A percentile compares a stretch with the other conserved stretches of the same genome.
Conservation (phyloP, 2,113 vertebrate species). For the human (Homo sapiens) region DNA sequence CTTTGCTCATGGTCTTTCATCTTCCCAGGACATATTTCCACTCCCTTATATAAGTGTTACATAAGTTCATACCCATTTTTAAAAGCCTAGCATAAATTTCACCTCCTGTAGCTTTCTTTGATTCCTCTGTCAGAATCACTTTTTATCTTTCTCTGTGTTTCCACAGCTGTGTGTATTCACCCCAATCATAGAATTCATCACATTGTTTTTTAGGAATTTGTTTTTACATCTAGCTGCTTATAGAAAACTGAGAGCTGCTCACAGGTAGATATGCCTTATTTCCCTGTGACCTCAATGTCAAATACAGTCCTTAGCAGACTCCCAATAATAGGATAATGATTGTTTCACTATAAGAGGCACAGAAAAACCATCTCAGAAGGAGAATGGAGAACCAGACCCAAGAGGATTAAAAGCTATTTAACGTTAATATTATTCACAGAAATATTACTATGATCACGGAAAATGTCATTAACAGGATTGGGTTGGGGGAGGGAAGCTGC, state of each 20-base stretch:
- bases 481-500: not conserved
- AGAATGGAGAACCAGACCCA: not conserved
- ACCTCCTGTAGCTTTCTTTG: not conserved
- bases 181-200: not conserved
- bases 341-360: not conserved
- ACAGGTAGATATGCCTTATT: not conserved
- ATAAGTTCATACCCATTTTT: not conserved
- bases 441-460: not conserved
- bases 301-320: not conserved
- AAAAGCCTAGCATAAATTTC: not conserved
- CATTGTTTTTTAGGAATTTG: not conserved
- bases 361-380: not conserved
- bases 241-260: not conserved
- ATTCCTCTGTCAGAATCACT: not conserved
- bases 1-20: not conserved
- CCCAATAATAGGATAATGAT: not conserved
- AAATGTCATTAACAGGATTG: not conserved
- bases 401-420: not conserved
- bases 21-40: not conserved
- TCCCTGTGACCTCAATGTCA: not conserved
- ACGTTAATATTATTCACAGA: not conserved
- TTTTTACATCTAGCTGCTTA: not conserved
- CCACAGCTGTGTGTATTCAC: not conserved
- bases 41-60: not conserved
- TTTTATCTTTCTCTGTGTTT: not conserved